phyloP scores from a whole-genome alignment of 2,113 vertebrate species.

The Peromyscus californicus region DNA sequence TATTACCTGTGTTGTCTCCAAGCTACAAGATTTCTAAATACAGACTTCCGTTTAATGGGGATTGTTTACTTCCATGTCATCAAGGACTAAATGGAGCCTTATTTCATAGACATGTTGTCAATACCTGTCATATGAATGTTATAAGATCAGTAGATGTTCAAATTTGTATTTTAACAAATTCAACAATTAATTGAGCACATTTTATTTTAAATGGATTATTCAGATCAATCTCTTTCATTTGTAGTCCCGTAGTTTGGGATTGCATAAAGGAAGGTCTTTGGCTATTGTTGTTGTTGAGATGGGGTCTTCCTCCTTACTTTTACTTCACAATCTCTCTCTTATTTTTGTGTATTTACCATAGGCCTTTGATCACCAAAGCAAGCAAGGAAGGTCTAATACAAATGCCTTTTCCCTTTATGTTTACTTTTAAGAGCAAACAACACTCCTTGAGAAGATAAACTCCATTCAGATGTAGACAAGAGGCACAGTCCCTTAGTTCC shows the following conservation, averaged over 20 bases:
- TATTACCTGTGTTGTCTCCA: neutral
- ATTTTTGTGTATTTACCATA: slow-evolving; percentile 44
- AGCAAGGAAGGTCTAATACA: neutral
- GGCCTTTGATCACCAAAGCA: slow-evolving; percentile 51
- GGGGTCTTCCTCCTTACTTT: neutral
- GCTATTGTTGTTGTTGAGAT: neutral
- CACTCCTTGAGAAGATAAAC: neutral
- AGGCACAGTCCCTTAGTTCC: neutral
- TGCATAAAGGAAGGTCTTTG: neutral
- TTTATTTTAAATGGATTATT: neutral
- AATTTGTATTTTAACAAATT: neutral
- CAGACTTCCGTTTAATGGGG: neutral
- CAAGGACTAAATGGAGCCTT: neutral
- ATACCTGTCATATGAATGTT: neutral
- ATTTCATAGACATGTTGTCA: neutral
- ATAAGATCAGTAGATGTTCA: neutral
- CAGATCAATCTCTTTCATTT: neutral
- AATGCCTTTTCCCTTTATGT: neutral
- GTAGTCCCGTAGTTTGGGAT: neutral
- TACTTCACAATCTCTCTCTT: slow-evolving; percentile 1
- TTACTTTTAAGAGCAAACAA: neutral
- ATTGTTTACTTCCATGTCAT: neutral
- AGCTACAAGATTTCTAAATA: neutral
- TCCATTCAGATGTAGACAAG: neutral
- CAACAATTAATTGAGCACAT: neutral